phyloP scores from a whole-genome alignment of 2,797 vertebrate genomes.

The Parotocinclus haroldoi region DNA sequence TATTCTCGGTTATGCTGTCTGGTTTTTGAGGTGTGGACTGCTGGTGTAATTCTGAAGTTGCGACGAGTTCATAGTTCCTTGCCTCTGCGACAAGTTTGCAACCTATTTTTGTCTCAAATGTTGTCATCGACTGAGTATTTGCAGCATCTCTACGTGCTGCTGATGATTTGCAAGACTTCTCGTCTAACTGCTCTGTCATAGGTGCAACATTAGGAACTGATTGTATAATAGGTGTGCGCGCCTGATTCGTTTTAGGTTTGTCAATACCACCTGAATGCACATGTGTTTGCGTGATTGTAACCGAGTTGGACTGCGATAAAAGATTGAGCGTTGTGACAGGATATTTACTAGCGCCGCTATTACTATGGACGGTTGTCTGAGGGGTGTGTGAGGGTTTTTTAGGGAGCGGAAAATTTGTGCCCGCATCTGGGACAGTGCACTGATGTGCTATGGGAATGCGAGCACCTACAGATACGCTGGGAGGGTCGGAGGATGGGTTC shows the following conservation, averaged over 20 bases:
- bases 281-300: constrained; percentile 14
- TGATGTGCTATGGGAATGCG: neutral
- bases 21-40: constrained; percentile 14
- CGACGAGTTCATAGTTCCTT: neutral
- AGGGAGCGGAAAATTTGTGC: neutral
- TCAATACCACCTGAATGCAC: constrained; percentile 22
- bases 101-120: constrained; percentile 17
- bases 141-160: neutral
- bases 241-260: constrained; percentile 11
- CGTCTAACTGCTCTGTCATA: neutral
- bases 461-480: neutral
- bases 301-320: constrained; percentile 28
- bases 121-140: neutral
- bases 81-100: neutral
- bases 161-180: constrained; percentile 8
- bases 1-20: neutral
- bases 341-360: constrained; percentile 21
- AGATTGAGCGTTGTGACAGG: constrained; percentile 22
- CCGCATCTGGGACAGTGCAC: constrained; percentile 24
- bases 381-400: constrained; percentile 40
- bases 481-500: constrained; percentile 10
- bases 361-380: constrained; percentile 45
- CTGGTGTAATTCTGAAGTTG: constrained; percentile 11
- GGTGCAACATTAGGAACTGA: neutral
- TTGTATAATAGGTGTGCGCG: constrained; percentile 6